Conservation (phyloP, 2,888 invertebrate genomes). For the Mimachlamys varia region DNA sequence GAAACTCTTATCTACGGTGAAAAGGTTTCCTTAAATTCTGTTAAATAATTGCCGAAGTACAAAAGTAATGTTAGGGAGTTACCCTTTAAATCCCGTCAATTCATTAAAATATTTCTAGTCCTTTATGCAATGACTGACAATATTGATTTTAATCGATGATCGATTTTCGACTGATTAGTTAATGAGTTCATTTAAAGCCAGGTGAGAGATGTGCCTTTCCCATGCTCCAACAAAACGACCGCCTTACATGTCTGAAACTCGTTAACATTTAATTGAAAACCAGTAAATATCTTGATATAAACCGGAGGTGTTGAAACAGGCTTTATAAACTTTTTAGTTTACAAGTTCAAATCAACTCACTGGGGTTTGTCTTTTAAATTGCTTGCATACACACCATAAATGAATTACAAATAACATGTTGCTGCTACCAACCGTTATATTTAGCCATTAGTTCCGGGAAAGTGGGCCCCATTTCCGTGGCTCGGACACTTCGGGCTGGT, state of each 20-base stretch:
- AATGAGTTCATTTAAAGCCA: not conserved
- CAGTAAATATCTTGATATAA: not conserved
- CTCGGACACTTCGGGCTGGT: too few relatives aligned
- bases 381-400: not conserved
- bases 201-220: not conserved
- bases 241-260: not conserved
- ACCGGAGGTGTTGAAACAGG: not conserved
- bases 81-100: not conserved
- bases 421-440: too few relatives aligned
- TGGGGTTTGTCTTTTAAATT: not conserved
- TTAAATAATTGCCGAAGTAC: constrained; percentile 19
- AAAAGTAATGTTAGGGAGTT: constrained; percentile 26
- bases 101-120: not conserved
- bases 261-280: not conserved
- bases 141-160: constrained; percentile 36
- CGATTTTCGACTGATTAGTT: constrained; percentile 24
- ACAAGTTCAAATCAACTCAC: not conserved
- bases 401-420: not conserved
- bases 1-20: not conserved
- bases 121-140: constrained; percentile 18
- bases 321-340: not conserved
- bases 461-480: too few relatives aligned
- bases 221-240: not conserved
- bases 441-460: too few relatives aligned
- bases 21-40: not conserved